Conservation (phyloP, 2,113 vertebrate species). For the Dipodomys merriami region DNA sequence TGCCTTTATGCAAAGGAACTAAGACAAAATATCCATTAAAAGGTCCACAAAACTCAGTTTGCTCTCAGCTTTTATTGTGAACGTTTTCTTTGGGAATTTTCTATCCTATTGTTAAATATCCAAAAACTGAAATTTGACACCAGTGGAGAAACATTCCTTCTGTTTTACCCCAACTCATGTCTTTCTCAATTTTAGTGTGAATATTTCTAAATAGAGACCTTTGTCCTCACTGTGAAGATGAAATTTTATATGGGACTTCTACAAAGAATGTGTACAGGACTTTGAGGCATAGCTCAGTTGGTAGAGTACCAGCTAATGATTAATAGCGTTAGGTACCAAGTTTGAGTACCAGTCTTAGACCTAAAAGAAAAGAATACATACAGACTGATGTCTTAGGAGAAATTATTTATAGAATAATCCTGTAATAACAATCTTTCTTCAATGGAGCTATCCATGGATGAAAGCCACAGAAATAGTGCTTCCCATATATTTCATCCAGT, state of each 20-base stretch:
- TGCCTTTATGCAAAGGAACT: constrained; percentile 10
- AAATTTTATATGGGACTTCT: background rate
- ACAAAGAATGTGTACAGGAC: background rate
- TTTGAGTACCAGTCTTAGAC: too few relatives aligned
- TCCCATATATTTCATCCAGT: background rate
- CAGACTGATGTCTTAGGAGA: background rate
- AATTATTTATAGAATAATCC: background rate
- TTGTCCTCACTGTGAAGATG: background rate
- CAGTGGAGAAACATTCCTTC: background rate
- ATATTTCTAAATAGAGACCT: constrained; percentile 3
- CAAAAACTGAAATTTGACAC: background rate
- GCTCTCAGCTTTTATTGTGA: constrained; percentile 7
- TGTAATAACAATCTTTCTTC: background rate
- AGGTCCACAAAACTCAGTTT: constrained; percentile 12
- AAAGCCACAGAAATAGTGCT: background rate
- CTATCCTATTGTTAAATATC: background rate
- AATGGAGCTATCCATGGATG: background rate
- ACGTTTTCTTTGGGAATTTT: constrained; percentile 22
- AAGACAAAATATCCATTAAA: background rate
- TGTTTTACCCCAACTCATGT: background rate
- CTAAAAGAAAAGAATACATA: too few relatives aligned
- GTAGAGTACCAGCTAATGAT: too few relatives aligned
- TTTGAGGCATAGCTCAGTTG: too few relatives aligned
- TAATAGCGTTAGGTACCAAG: too few relatives aligned
- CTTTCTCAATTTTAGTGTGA: background rate